Evolutionary conservation across 2,888 invertebrate species (phyloP).

Genomic region (Ophraella communa): DNA sequence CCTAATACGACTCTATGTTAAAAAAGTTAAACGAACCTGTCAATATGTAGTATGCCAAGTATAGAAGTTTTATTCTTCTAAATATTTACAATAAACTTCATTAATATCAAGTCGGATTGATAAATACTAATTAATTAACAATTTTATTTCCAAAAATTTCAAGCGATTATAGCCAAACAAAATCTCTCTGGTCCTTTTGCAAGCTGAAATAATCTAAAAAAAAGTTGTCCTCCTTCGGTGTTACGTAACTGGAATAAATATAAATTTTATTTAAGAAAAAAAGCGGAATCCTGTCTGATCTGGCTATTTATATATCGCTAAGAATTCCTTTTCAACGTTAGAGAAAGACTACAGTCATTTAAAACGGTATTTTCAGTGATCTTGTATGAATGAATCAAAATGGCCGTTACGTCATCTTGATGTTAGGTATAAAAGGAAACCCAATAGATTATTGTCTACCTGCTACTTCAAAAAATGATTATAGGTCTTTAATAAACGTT

Average conservation of each 20-base stretch:
- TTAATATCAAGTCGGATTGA: no score
- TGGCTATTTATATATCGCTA: background rate
- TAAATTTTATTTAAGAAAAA: background rate
- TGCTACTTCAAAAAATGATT: background rate
- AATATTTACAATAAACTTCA: no score
- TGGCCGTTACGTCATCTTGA: background rate
- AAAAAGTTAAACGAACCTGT: no score
- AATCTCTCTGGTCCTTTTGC: no score
- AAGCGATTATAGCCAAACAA: no score
- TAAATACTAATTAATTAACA: no score
- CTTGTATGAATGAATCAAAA: conserved; percentile 6
- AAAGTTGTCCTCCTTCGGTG: conserved; percentile 6
- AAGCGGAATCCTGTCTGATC: background rate
- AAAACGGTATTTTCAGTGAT: conserved; percentile 2
- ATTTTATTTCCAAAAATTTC: no score
- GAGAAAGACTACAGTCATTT: background rate
- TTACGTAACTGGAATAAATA: background rate
- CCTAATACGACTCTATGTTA: no score
- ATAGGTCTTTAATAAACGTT: no score
- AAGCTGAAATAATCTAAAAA: background rate
- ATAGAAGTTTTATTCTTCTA: no score
- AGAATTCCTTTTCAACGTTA: background rate
- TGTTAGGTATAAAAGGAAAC: conserved; percentile 2
- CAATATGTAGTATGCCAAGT: no score
- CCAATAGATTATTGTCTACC: background rate